phyloP scores from a whole-genome alignment of 2,113 vertebrate genomes.

The Eulemur macaco region DNA sequence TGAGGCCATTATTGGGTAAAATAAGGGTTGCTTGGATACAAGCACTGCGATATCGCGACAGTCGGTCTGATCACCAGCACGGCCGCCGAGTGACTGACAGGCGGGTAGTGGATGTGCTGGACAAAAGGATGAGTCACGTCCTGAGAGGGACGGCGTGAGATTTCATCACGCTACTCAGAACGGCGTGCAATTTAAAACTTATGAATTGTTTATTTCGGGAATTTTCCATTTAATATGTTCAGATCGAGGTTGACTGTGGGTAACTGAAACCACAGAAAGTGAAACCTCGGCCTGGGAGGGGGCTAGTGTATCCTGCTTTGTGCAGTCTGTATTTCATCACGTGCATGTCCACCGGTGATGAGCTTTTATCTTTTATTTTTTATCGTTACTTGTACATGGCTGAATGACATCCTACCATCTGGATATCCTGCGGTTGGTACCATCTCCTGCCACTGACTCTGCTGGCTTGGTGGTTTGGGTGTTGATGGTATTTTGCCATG shows the following conservation, averaged over 20 bases:
- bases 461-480: neutral
- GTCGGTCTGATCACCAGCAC: neutral
- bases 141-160: too few relatives aligned
- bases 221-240: neutral
- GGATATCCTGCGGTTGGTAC: rapidly evolving
- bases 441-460: rapidly evolving
- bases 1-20: neutral
- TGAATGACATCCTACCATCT: rapidly evolving
- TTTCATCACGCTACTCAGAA: too few relatives aligned
- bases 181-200: neutral
- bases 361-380: neutral
- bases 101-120: neutral
- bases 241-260: neutral
- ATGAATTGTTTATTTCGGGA: neutral
- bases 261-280: neutral
- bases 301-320: neutral
- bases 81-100: too few relatives aligned
- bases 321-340: neutral
- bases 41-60: neutral
- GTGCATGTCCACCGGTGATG: rapidly evolving
- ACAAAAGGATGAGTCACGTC: neutral
- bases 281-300: neutral
- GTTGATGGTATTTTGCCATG: neutral
- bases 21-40: neutral
- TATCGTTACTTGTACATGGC: neutral